Evolutionary conservation across 2,888 invertebrate genomes (phyloP).

Genomic region (Napeogenes sylphis): DNA sequence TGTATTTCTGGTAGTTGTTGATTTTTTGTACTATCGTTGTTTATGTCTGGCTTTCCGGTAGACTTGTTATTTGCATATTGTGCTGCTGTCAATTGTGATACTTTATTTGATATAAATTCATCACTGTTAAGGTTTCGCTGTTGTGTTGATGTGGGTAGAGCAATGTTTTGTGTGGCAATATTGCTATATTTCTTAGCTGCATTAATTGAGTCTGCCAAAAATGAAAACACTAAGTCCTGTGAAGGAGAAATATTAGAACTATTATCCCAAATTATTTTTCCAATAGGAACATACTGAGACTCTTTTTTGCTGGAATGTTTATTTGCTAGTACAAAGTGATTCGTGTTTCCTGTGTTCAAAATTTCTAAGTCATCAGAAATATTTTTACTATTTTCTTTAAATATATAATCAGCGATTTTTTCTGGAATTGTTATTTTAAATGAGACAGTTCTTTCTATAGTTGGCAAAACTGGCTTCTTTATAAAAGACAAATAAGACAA

Average conservation of each 20-base stretch:
- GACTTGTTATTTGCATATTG: constrained; percentile 47
- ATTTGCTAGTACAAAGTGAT: constrained; percentile 64
- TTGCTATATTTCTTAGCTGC: constrained; percentile 65
- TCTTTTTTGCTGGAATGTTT: constrained; percentile 41
- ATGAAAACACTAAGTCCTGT: constrained; percentile 70
- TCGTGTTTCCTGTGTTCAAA: constrained; percentile 66
- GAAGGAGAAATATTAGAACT: constrained; percentile 66
- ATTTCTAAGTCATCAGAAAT: constrained; percentile 64
- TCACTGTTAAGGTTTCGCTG: constrained; percentile 52
- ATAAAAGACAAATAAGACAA: constrained; percentile 58
- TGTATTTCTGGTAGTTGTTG: constrained; percentile 18
- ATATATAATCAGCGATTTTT: constrained; percentile 61
- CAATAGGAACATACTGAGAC: constrained; percentile 58
- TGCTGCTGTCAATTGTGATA: constrained; percentile 63
- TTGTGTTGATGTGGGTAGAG: constrained; percentile 43
- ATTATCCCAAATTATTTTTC: constrained; percentile 57
- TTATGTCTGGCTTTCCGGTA: constrained; percentile 16
- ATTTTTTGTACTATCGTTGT: constrained; percentile 11
- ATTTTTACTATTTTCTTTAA: constrained; percentile 52
- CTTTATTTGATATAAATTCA: constrained; percentile 39
- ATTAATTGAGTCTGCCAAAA: constrained; percentile 68
- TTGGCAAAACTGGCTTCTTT: constrained; percentile 53
- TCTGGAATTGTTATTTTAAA: constrained; percentile 70
- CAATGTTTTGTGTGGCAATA: constrained; percentile 53
- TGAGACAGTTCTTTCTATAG: constrained; percentile 68